phyloP scores from a whole-genome alignment of 2,113 vertebrate species.

The Anarrhichthys ocellatus region DNA sequence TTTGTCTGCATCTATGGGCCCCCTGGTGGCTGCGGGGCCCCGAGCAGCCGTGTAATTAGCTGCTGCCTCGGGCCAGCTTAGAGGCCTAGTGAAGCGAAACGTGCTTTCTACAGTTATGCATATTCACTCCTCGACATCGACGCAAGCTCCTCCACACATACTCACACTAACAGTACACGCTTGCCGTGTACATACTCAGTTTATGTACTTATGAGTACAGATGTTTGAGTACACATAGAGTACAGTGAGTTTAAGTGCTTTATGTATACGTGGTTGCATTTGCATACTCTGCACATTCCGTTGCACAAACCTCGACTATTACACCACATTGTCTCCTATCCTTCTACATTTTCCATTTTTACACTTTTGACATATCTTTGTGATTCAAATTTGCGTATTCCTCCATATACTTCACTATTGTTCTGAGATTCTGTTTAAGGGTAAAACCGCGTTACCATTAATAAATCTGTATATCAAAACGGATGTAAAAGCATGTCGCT shows the following conservation, averaged over 20 bases:
- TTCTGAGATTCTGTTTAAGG: background rate
- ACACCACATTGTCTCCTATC: background rate
- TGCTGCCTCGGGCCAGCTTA: slow-evolving; percentile 36
- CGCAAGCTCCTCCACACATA: background rate
- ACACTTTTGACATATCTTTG: background rate
- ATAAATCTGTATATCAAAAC: background rate
- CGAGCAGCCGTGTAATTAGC: slow-evolving; percentile 45
- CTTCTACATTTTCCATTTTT: background rate
- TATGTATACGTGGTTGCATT: background rate
- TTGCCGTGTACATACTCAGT: background rate
- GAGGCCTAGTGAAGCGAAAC: slow-evolving; percentile 29
- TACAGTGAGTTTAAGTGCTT: background rate
- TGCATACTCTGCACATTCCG: background rate
- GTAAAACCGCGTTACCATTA: background rate
- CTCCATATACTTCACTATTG: background rate
- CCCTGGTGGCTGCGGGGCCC: slow-evolving; percentile 61
- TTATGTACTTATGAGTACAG: background rate
- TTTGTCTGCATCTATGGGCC: slow-evolving; percentile 58
- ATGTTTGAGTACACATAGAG: background rate
- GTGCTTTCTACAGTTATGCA: background rate
- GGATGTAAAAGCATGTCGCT: background rate
- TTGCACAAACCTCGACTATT: background rate
- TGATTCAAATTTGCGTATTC: background rate
- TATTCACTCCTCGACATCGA: background rate
- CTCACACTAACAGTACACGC: background rate